Percentiles rank a stretch among this genome's conserved stretches.
Evolutionary conservation across 2,113 vertebrate species (phyloP).

Genomic region (Apodemus speciosus): DNA sequence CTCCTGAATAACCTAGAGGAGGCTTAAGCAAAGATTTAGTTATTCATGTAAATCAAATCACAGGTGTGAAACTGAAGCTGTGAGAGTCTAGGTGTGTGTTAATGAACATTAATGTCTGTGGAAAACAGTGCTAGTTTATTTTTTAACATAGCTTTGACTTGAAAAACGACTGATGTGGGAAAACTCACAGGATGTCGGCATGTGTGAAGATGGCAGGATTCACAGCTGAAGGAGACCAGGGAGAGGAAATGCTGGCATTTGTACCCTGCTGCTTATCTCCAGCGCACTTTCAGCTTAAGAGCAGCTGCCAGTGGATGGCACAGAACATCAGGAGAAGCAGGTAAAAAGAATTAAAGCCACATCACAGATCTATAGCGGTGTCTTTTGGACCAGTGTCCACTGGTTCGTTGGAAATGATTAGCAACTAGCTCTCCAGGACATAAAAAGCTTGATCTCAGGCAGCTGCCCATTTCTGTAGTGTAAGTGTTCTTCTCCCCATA

Average conservation of each 20-base stretch:
- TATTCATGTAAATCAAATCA: constrained; percentile 80
- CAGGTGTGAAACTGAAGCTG: constrained; percentile 77
- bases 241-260: constrained; percentile 63
- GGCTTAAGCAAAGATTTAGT: constrained; percentile 69
- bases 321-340: constrained; percentile 39
- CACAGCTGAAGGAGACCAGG: constrained; percentile 53
- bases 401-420: constrained; percentile 27
- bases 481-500: not conserved
- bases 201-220: constrained; percentile 79
- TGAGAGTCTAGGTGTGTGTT: constrained; percentile 80
- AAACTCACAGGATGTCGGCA: constrained; percentile 68
- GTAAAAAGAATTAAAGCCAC: constrained; percentile 32
- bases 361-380: not conserved
- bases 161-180: constrained; percentile 74
- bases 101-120: constrained; percentile 67
- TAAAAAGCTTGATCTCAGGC: not conserved
- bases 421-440: constrained; percentile 23
- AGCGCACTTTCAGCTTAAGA: constrained; percentile 33
- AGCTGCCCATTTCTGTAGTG: not conserved
- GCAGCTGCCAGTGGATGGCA: constrained; percentile 9
- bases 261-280: constrained; percentile 36
- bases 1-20: constrained; percentile 60
- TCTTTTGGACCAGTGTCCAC: not conserved
- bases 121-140: constrained; percentile 79
- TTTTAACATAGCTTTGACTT: constrained; percentile 82